Base-by-base conservation (phyloP, 2,888 invertebrate genomes). In the Suillia variegata region DNA sequence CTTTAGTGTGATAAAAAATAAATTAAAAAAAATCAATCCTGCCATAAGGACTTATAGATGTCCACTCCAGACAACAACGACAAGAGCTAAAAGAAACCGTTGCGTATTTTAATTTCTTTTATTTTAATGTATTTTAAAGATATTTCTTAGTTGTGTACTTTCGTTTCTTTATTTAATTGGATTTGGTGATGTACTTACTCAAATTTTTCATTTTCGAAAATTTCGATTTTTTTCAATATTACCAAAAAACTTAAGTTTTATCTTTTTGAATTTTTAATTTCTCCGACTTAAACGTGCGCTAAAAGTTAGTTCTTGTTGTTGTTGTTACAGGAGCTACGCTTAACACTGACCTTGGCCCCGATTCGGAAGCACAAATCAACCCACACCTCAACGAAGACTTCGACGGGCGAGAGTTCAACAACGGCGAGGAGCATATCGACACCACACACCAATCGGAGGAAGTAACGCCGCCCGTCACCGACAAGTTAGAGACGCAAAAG, bases 341-440 rank as follows among this genome's bases (percentile, higher is more conserved):
- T 69, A 85, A 86, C 77, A 85, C 86, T 64, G 87, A 87, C 76
- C 84, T 87, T 69, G 75, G 82, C 67, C 87, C 87, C 52, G 87
- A 87, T 74, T 85, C 86, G 53, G 86, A 83, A 65, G 87, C 87
- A 67, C 87, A 87, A 61, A 87, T 87, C 69, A 87, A 87, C 63
- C 87, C 87, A 38, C 83, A 87, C 12, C 85, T 85, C 45, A 82
- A 85, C 21, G 81, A 81, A 24, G 86, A 86, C 66, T 85, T 85
- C 63, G 82, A 82, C 59, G 86, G 86, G 58, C 75, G 79, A 70
- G 81, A 80, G 56, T 74, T 74, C 51, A 71, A 70, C 62, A 76
- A 76, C 67, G 80, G 75, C 63, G 79, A 78, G 48, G 80, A 81
- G 66, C 80, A 81, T 62, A 80, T 80, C 63, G 80, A 80, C 64